These are phyloP conservation scores for Lamellibrachia columna DNA, from an alignment of 2,888 invertebrate genomes.

Conservation along the genomic window DNA sequence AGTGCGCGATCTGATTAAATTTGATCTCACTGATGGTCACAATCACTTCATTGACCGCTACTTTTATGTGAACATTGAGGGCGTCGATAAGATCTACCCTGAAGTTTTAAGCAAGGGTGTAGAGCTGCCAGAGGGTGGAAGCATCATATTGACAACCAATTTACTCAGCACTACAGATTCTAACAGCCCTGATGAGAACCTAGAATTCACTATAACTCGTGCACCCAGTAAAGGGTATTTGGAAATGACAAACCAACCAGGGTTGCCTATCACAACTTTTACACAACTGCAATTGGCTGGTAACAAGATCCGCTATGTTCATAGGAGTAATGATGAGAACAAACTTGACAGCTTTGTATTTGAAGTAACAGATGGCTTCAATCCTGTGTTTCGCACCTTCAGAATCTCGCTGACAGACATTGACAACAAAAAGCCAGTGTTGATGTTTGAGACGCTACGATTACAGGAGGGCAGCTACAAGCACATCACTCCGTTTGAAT, in stretches of 20 bases:
- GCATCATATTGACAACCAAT: constrained; percentile 59
- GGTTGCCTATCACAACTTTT: constrained; percentile 58
- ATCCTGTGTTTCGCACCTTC: constrained; percentile 60
- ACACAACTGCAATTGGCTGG: constrained; percentile 63
- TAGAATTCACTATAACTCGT: constrained; percentile 61
- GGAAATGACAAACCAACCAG: constrained; percentile 55
- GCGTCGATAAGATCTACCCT: constrained; percentile 60
- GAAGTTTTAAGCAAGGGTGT: constrained; percentile 61
- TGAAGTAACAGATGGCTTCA: constrained; percentile 64
- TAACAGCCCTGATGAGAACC: constrained; percentile 57
- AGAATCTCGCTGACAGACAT: constrained; percentile 62
- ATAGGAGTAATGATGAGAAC: constrained; percentile 59
- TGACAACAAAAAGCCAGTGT: constrained; percentile 63
- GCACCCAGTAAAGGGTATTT: constrained; percentile 60
- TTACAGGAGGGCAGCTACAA: constrained; percentile 61
- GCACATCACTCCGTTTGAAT: constrained; percentile 63
- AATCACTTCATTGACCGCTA: constrained; percentile 63
- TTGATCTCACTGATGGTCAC: constrained; percentile 64
- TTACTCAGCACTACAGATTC: constrained; percentile 61
- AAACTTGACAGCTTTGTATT: constrained; percentile 66
- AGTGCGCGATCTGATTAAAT: constrained; percentile 62
- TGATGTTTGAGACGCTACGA: constrained; percentile 56
- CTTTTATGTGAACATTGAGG: constrained; percentile 63
- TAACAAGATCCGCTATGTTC: constrained; percentile 63
- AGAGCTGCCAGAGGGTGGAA: constrained; percentile 62